Evolutionary conservation across 2,797 vertebrate species (phyloP), one percentile per base, ranked within the genome.

Genomic region (Remorina albescens): DNA sequence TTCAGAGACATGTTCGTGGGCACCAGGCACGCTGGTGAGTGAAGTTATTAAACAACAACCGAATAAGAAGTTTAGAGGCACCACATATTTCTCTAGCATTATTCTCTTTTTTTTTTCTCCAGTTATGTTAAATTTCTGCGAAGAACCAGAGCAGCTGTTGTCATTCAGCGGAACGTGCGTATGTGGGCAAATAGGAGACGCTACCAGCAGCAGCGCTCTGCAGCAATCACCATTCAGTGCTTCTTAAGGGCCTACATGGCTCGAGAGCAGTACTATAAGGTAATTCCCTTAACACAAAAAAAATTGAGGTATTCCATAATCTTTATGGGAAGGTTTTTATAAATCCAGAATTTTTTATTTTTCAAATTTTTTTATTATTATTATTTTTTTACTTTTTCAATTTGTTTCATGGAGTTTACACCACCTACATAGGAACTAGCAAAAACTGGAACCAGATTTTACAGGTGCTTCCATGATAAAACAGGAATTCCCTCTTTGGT

Each of bases 1-100:
- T 99, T 65, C 98, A 99, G 94, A 96, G 93, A 95, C 83, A 95
- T 0, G 93, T 96, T 70, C 95, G 98, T 18, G 97, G 96, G 37
- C 94, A 96, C 85, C 98, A 96, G 86, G 98, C 98, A 32, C 94
- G 97, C 90, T 92, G 96, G 98, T 99, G 89, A 92, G 94, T 86
- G 68, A 61, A 51, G 15, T 25, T 3, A 1, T 26, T 6, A 5
- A 73, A 51, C 26, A 55, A 55, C 13, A 41, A 8, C 25, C 59
- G 12, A 56, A 34, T 5, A 23, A 34, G 7, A 61, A 1, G 5
- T 42, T 26, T 5, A 49, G 2, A 21, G 23, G 8, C 8, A 16
- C 2, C 13, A 50, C 3, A 18, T 8, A 23, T 23, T 61, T 51
- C 26, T 58, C 8, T 50, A 21, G 3, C 5, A 37, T 41, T n/a